Evolutionary conservation across 2,113 vertebrate species (phyloP), one percentile per base, ranked within the genome.

Genomic region (Amblyornis subalaris): DNA sequence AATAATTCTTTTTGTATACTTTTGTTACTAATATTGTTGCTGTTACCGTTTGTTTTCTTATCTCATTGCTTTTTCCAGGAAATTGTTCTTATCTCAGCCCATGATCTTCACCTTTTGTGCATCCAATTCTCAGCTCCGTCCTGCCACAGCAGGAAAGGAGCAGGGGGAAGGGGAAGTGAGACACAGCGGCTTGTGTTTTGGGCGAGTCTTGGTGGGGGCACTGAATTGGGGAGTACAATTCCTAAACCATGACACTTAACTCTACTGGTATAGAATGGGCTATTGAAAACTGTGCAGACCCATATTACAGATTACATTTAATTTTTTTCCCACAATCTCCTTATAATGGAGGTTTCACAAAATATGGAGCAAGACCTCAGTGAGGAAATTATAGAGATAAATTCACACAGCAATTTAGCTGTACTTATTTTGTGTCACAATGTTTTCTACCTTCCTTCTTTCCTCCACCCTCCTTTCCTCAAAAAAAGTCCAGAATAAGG

Each of bases 121-220:
- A 54, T 69, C 45, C 26, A 53, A 0, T 26, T 60, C 53, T 50
- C 36, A 60, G 33, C 36, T 53, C 22, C 28, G 23, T 53, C 22
- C 64, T 45, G 26, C 22, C 23, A 28, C 53, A 33, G 17, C 8
- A 36, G 72, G 53, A 51, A 36, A 58, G 8, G 10, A 3, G 29
- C 20, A 8, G 20, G 20, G 24, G 45, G 45, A 50, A 51, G 50
- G 26, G 25, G 7, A 58, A 25, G 21, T 0, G 0, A 44, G 6
- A 19, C 22, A 28, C 14, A 48, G 22, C 14, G 14, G 7, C 0
- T 0, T 19, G 11, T 10, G 22, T 36, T 76, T 60, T 33, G 33
- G 62, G 44, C 42, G 14, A 69, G 22, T 8, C 62, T 36, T 38
- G 12, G 26, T 69, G 45, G 22, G 17, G 9, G 2, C 33, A 23